Base-by-base conservation (phyloP, 30 jellyfish, hydroid and myxozoan genomes). In the Hydractinia symbiolongicarpus region DNA sequence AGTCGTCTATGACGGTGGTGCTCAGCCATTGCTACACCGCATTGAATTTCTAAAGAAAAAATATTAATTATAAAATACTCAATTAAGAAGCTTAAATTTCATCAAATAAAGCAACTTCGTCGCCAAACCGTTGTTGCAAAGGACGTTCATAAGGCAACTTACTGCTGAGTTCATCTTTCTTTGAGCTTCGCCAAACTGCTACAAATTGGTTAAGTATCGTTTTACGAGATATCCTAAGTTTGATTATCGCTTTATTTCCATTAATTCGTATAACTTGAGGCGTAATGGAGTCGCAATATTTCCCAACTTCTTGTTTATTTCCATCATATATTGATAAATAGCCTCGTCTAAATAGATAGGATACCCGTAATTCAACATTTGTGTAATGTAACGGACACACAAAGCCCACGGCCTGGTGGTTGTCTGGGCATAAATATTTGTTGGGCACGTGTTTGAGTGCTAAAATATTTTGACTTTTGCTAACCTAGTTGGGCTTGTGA, bases 1-100 rank as follows among this genome's bases (percentile, higher is more conserved):
- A 78, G 53, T 30, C 86, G 83, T 83, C 86, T 61, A 62, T n/a
- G 57, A 30, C 86, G 54, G 9, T 51, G 61, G 9, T 78, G 82
- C 16, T 21, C 81, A 13, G 11, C 20, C 15, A 19, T 21, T 10
- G 75, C 74, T n/a, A 73, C 21, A 73, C 75, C 82, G 52, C 44
- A 30, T 30, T 30, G 44, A 30, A 30, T 0, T 30, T 30, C 44
- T 30, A 30, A 30, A 30, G 44, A 30, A 30, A 30, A 2, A 30
- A 30, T 30, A 30, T 30, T 30, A 30, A 30, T 30, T 2, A 30
- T 30, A 30, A 30, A 30, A 30, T 30, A 30, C 44, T 30, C 44
- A 30, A 30, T 30, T 30, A 30, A 30, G 44, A 30, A 30, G 44
- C 44, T 30, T 30, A 30, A 30, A 30, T 0, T 30, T 30, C 44